Evolutionary conservation across 2,888 invertebrate species (phyloP).

Genomic region (Rhingia campestris): DNA sequence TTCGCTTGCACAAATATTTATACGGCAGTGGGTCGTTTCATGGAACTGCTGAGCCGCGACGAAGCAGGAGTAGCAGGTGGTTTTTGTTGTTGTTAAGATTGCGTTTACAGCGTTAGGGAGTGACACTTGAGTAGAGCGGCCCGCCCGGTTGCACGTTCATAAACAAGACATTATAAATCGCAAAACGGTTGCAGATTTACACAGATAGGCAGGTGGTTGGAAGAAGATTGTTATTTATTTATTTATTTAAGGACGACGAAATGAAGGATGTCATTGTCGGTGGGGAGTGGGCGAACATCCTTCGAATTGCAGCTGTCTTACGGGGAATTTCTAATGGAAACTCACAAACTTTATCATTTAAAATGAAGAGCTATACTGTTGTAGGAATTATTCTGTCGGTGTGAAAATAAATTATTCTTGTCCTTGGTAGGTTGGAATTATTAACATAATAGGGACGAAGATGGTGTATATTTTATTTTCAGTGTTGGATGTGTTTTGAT

Average conservation of each 20-base stretch:
- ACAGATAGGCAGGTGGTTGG: background rate
- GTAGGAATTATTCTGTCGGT: too few species aligned
- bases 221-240: background rate
- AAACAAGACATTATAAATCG: constrained; percentile 45
- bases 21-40: constrained; percentile 5
- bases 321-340: background rate
- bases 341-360: constrained; percentile 1
- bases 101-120: constrained; percentile 31
- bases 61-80: constrained; percentile 33
- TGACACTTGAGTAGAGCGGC: constrained; percentile 24
- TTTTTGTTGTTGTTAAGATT: background rate
- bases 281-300: background rate
- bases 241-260: background rate
- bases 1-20: constrained; percentile 33
- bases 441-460: too few species aligned
- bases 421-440: too few species aligned
- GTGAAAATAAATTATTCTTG: too few species aligned
- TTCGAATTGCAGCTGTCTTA: constrained; percentile 32
- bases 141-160: constrained; percentile 36
- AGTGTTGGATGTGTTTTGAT: too few species aligned
- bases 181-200: background rate
- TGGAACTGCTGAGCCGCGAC: background rate
- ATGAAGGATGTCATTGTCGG: background rate
- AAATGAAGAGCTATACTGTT: background rate
- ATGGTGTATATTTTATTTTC: too few species aligned